phyloP scores from a whole-genome alignment of 2,113 vertebrate genomes.

The Bufo bufo region DNA sequence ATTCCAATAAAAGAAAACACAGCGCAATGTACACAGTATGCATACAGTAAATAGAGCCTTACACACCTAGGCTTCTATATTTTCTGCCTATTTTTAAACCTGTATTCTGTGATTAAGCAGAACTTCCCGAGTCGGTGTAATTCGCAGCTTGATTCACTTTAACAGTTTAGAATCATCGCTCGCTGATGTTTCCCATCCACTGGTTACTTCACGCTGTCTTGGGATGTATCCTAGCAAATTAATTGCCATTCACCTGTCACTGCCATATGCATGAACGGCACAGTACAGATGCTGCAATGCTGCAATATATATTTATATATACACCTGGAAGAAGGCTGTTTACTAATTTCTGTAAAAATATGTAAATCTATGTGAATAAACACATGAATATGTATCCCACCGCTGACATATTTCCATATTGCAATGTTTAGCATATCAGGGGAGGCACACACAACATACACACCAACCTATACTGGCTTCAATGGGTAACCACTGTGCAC shows the following conservation, averaged over 20 bases:
- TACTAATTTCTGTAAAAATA: background rate
- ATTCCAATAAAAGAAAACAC: too few relatives aligned
- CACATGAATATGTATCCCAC: background rate
- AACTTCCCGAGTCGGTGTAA: background rate
- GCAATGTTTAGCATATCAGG: background rate
- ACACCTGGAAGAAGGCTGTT: background rate
- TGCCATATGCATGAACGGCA: background rate
- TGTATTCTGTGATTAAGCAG: background rate
- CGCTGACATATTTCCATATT: background rate
- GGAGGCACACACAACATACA: background rate
- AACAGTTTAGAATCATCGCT: background rate
- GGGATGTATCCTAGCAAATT: background rate
- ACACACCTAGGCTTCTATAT: too few relatives aligned
- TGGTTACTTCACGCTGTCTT: background rate
- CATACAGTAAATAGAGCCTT: too few relatives aligned
- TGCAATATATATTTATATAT: conserved; percentile 4
- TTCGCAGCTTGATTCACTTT: background rate
- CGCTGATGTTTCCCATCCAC: background rate
- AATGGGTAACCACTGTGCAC: too few relatives aligned
- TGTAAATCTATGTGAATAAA: background rate
- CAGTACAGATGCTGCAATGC: background rate
- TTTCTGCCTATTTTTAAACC: too few relatives aligned
- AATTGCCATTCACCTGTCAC: conserved; percentile 30
- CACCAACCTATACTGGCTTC: too few relatives aligned
- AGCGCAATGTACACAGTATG: too few relatives aligned